Base-by-base conservation (phyloP, 2,797 vertebrate species). In the Emys orbicularis region DNA sequence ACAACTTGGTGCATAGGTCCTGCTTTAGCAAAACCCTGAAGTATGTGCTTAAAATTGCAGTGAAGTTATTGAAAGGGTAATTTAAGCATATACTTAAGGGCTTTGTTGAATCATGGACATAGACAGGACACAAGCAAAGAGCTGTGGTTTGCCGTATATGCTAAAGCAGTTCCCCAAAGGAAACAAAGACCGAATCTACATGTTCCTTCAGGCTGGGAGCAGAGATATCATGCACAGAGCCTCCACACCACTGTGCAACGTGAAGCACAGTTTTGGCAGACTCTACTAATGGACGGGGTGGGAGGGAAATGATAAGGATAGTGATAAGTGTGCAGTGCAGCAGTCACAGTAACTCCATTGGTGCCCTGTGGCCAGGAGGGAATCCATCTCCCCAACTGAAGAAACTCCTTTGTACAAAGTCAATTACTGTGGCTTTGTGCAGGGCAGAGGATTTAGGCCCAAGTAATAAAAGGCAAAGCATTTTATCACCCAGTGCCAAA, bases 201-300 rank as follows among this genome's bases (percentile, higher is more conserved):
- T 12, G 29, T 4, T 13, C 25, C 79, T 83, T 11, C 27, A 59
- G 9, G 27, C 56, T 29, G 11, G 41, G 87, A 84, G 1, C 0
- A 0, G 0, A 80, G 27, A 50, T 34, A 4, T 54, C 1, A 0
- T 68, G 29, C 50, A 29, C 3, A 3, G n/a, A 16, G 29, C 16
- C 68, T 29, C 6, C 34, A 25, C 18, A 82, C 41, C 5, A 27
- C 53, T 27, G 5, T 54, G 18, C 23, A 31, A 29, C 72, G 54
- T 54, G 37, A 59, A 77, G 27, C 21, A 81, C 27, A 65, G 6
- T 16, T 77, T 12, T 86, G 44, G 57, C n/a, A 86, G 4, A 6
- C 16, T 79, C 77, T 29, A 23, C 7, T 8, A 79, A 52, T 7
- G 52, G n/a, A 83, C 5, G 44, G 47, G 18, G 18, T 90, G 59